Evolutionary conservation across 2,888 invertebrate genomes (phyloP).

Genomic region (Campaea margaritaria): DNA sequence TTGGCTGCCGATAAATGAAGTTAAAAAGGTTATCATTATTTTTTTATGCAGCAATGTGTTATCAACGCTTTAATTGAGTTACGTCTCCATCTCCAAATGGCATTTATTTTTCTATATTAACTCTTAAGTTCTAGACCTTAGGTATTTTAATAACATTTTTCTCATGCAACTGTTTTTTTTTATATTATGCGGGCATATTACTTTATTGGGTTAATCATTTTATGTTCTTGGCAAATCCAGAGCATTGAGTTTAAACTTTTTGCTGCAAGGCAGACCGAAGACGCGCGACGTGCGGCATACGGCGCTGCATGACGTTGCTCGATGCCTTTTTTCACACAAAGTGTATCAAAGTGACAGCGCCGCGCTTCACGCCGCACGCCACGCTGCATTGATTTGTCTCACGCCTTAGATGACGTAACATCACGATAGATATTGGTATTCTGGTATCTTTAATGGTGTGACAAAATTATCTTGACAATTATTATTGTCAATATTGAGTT

Average conservation of each 20-base stretch:
- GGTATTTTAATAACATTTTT: constrained; percentile 40
- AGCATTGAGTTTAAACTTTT: constrained; percentile 14
- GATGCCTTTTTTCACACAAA: no score
- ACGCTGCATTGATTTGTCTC: no score
- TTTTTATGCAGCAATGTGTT: constrained; percentile 58
- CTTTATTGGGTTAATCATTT: constrained; percentile 27
- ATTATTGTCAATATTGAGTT: neutral
- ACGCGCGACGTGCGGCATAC: no score
- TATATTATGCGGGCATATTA: constrained; percentile 29
- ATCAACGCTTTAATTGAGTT: constrained; percentile 49
- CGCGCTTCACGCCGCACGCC: no score
- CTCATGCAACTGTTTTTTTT: constrained; percentile 33
- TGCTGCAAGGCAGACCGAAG: no score
- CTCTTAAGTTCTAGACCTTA: constrained; percentile 52
- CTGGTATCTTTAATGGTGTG: constrained; percentile 10
- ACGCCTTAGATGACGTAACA: constrained; percentile 22
- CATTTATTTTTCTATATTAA: constrained; percentile 70
- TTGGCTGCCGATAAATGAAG: constrained; percentile 55
- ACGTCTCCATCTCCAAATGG: constrained; percentile 53
- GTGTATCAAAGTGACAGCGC: no score
- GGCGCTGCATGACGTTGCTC: no score
- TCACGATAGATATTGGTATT: constrained; percentile 5
- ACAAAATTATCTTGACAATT: constrained; percentile 6
- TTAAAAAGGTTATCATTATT: constrained; percentile 60
- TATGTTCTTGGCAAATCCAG: constrained; percentile 29